A percentile compares a stretch with the other conserved stretches of the same genome.
phyloP scores from a whole-genome alignment of 1,140 invertebrate genomes.

The Papilio machaon region DNA sequence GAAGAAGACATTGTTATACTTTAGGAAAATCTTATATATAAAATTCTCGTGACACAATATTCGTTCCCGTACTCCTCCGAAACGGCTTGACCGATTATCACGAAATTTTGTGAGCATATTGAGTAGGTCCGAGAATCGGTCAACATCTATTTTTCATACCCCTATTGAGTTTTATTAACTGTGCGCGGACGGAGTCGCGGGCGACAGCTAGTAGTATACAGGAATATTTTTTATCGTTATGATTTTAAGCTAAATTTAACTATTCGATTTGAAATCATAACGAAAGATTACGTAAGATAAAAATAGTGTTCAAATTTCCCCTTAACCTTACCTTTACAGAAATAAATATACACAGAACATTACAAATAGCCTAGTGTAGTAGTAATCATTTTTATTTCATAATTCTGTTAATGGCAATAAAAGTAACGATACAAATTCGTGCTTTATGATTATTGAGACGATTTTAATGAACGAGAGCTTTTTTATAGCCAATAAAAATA shows the following conservation, averaged over 20 bases:
- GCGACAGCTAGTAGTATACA: too few species aligned
- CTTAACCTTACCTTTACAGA: neutral
- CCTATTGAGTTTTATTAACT: too few species aligned
- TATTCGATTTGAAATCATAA: neutral
- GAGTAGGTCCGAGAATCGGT: too few species aligned
- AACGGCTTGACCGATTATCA: too few species aligned
- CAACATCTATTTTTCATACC: too few species aligned
- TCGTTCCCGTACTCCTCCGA: too few species aligned
- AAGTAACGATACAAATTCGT: neutral
- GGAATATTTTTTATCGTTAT: neutral
- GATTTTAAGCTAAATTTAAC: too few species aligned
- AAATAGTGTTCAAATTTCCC: neutral
- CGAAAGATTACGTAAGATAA: neutral
- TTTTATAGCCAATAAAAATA: constrained; percentile 25
- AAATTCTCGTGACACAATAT: too few species aligned
- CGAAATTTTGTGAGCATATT: too few species aligned
- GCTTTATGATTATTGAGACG: constrained; percentile 33
- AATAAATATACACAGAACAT: neutral
- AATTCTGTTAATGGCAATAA: constrained; percentile 28
- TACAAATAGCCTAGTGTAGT: neutral
- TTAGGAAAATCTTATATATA: too few species aligned
- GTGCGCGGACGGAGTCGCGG: too few species aligned
- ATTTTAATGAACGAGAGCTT: constrained; percentile 26
- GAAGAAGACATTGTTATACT: too few species aligned
- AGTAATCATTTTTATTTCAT: neutral